Percentiles rank a stretch among this genome's conserved stretches.
Conservation (phyloP, 2,797 vertebrate genomes). For the Microcaecilia unicolor region DNA sequence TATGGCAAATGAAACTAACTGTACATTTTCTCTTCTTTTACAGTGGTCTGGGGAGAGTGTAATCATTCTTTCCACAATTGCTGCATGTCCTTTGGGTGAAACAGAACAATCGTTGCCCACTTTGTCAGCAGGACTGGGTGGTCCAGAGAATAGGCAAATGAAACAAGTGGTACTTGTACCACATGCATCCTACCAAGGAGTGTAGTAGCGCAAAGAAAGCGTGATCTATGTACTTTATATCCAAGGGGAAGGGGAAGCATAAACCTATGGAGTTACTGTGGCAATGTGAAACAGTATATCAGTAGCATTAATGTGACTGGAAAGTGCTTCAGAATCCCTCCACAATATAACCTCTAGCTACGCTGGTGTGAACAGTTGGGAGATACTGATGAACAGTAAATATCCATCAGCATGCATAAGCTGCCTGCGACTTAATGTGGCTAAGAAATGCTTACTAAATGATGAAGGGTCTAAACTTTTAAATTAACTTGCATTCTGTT, state of each 20-base stretch:
- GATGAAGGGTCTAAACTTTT: too few relatives aligned
- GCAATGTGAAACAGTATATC: background rate
- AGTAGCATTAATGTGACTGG: background rate
- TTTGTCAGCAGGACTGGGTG: conserved; percentile 98
- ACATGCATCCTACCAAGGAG: background rate
- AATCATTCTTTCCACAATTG: conserved; percentile 99
- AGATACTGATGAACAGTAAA: too few relatives aligned
- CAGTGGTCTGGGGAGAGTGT: conserved; percentile 98
- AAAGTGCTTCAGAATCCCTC: conserved; percentile 14
- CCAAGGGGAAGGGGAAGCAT: background rate
- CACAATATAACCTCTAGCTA: too few relatives aligned
- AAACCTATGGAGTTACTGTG: background rate
- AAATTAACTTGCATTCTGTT: too few relatives aligned
- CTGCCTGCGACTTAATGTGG: too few relatives aligned
- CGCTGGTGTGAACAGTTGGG: too few relatives aligned
- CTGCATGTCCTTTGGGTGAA: conserved; percentile 99
- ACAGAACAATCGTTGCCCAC: conserved; percentile 96
- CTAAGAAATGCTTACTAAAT: too few relatives aligned
- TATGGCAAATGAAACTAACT: too few relatives aligned
- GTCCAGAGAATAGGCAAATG: conserved; percentile 97
- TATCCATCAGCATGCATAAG: too few relatives aligned
- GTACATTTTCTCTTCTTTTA: conserved; percentile 30
- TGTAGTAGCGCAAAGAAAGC: background rate
- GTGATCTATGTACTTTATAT: background rate
- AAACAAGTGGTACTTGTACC: conserved; percentile 11